These are phyloP conservation scores for Manduca sexta DNA, from an alignment of 1,140 invertebrate species.

Conservation along the genomic window DNA sequence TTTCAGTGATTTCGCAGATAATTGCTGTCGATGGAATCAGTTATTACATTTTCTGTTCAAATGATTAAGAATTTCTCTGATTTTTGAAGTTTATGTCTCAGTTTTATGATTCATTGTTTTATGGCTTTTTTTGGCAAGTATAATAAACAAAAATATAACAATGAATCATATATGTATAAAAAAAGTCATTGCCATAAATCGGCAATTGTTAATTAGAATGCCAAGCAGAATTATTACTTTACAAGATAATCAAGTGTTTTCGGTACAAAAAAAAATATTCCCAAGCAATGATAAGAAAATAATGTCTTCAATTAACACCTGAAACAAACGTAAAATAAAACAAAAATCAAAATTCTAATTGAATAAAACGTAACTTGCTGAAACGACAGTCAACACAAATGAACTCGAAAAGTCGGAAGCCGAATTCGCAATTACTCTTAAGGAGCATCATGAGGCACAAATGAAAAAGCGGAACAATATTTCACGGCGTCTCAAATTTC, in stretches of 20 bases:
- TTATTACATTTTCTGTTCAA: neutral
- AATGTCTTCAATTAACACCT: neutral
- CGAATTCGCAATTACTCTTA: neutral
- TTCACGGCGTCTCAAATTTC: conserved; percentile 5
- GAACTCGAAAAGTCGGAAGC: neutral
- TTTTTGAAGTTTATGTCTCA: neutral
- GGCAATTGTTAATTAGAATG: no score
- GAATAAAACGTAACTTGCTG: neutral
- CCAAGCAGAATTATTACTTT: no score
- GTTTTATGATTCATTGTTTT: neutral
- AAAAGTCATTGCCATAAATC: no score
- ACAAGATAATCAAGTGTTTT: neutral
- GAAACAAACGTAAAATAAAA: neutral
- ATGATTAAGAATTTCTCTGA: neutral
- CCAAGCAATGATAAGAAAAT: neutral
- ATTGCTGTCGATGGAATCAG: neutral
- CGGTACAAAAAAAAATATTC: neutral
- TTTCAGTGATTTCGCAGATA: neutral
- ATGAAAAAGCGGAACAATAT: neutral
- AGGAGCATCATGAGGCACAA: conserved; percentile 1
- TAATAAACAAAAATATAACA: neutral
- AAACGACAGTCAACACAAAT: neutral
- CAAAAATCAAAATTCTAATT: neutral
- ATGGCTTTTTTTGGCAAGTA: neutral
- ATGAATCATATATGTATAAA: no score